Conservation (phyloP, 2,797 vertebrate species). For the Trachops cirrhosus region DNA sequence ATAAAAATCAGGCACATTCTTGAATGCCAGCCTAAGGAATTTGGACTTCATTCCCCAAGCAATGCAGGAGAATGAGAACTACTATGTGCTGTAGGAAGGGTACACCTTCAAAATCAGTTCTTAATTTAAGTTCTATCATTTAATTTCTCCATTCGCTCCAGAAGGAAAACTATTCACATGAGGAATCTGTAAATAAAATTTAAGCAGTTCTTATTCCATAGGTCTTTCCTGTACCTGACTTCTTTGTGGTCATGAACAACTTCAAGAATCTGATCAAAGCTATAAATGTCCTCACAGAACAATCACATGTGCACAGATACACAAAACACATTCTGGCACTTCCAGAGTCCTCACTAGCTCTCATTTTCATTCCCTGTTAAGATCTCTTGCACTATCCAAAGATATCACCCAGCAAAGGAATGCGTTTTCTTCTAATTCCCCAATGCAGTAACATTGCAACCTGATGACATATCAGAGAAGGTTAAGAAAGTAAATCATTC, state of each 20-base stretch:
- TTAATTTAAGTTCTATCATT: background rate
- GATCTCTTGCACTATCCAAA: background rate
- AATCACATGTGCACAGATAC: background rate
- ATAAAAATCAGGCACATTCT: background rate
- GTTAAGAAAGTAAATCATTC: background rate
- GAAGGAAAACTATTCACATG: background rate
- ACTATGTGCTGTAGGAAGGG: background rate
- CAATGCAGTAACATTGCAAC: background rate
- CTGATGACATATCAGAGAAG: background rate
- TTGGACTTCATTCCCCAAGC: background rate
- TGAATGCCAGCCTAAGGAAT: background rate
- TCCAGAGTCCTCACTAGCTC: background rate
- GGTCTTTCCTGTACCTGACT: background rate
- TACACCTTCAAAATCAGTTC: background rate
- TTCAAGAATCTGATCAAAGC: background rate
- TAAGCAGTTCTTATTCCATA: background rate
- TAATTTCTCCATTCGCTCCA: background rate
- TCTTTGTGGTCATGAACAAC: background rate
- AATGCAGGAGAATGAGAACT: constrained; percentile 4
- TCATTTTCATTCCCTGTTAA: background rate
- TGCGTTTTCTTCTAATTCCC: background rate
- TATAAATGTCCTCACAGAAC: background rate
- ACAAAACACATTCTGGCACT: background rate
- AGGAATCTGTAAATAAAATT: background rate
- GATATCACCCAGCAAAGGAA: background rate